Percentiles rank a stretch among this genome's conserved stretches.
These are phyloP conservation scores for Aphrophora alni DNA, from an alignment of 2,888 invertebrate species.

Conservation along the genomic window DNA sequence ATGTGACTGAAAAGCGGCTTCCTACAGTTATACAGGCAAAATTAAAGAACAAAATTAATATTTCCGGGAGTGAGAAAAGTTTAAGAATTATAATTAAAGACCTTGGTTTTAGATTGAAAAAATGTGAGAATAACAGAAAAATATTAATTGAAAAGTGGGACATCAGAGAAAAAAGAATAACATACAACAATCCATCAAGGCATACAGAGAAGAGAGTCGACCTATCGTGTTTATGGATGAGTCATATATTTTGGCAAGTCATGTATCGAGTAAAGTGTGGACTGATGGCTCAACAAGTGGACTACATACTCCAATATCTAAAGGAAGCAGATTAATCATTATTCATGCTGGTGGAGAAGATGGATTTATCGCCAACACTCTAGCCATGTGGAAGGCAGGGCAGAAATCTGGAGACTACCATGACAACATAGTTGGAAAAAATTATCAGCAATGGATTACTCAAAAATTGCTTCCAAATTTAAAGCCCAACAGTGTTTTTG, in stretches of 20 bases:
- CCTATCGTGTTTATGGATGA: conserved; percentile 7
- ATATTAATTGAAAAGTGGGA: too few species aligned
- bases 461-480: conserved; percentile 11
- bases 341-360: conserved; percentile 13
- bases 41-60: too few species aligned
- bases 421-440: background rate
- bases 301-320: background rate
- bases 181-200: too few species aligned
- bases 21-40: too few species aligned
- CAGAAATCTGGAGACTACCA: conserved; percentile 13
- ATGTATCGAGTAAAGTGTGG: background rate
- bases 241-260: background rate
- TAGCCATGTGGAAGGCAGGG: conserved; percentile 14
- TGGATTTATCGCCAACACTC: background rate
- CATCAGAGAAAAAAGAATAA: too few species aligned
- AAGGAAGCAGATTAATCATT: background rate
- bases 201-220: background rate
- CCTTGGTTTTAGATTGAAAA: too few species aligned
- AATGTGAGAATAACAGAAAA: too few species aligned
- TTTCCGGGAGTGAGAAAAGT: too few species aligned
- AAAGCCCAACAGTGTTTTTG: background rate
- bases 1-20: too few species aligned
- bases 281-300: background rate
- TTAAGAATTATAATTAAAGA: too few species aligned
- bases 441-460: background rate